Evolutionary conservation across 2,797 vertebrate species (phyloP).

Genomic region (Falco peregrinus): DNA sequence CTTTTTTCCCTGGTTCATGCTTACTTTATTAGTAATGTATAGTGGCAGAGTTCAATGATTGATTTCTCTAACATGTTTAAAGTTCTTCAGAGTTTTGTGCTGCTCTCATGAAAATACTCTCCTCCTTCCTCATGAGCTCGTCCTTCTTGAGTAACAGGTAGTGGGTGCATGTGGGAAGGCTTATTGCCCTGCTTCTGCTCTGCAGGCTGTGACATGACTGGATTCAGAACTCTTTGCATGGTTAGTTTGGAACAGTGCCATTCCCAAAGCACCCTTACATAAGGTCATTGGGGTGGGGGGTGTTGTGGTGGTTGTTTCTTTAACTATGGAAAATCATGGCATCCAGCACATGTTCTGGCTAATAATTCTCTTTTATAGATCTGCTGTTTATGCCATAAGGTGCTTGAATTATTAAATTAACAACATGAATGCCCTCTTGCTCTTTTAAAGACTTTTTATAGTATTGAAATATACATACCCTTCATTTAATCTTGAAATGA

Average conservation of each 20-base stretch:
- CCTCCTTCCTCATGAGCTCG: constrained; percentile 28
- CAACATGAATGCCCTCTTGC: not conserved
- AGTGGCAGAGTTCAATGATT: not conserved
- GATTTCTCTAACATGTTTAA: not conserved
- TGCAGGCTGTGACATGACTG: constrained; percentile 45
- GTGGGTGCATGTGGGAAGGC: constrained; percentile 34
- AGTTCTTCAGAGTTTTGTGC: constrained; percentile 49
- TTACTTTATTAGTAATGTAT: not conserved
- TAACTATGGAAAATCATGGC: not conserved
- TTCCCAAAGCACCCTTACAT: constrained; percentile 11
- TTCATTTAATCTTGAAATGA: constrained; percentile 57
- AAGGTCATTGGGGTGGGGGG: not conserved
- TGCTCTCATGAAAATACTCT: constrained; percentile 22
- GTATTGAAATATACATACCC: not conserved
- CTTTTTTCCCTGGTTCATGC: not conserved
- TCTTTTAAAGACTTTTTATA: not conserved
- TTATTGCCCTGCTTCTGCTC: not conserved
- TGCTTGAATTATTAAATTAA: not conserved
- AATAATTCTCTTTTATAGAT: not conserved
- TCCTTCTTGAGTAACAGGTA: constrained; percentile 60
- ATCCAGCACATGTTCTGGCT: not conserved
- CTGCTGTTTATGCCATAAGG: not conserved
- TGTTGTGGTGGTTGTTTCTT: constrained; percentile 1
- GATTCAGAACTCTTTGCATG: constrained; percentile 17
- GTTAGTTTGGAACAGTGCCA: constrained; percentile 10